Conservation (phyloP, 2,113 vertebrate species). For the Spea bombifrons region DNA sequence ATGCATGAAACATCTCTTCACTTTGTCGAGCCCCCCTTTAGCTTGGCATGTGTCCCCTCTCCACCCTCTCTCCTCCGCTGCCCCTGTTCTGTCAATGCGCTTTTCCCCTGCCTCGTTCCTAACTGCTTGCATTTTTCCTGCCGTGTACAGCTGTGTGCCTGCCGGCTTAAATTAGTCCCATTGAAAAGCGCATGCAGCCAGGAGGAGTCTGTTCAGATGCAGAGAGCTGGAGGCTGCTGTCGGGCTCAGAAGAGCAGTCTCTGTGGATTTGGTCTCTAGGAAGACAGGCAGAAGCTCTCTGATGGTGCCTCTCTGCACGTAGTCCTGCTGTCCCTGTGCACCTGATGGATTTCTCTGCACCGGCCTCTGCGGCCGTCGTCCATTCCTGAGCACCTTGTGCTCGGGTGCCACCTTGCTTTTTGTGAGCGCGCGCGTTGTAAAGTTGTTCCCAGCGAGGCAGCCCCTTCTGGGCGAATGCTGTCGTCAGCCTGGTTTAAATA, state of each 20-base stretch:
- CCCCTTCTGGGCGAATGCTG: too few relatives aligned
- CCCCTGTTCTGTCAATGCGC: constrained; percentile 14
- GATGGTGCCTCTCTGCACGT: not conserved
- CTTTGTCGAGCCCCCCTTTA: constrained; percentile 36
- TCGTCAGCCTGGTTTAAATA: not conserved
- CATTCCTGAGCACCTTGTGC: too few relatives aligned
- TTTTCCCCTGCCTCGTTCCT: not conserved
- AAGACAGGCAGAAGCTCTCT: constrained; percentile 18
- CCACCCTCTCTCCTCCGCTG: constrained; percentile 18
- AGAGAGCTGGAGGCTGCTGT: not conserved
- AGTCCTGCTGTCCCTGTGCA: not conserved
- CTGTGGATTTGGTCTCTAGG: constrained; percentile 42
- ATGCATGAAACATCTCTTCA: too few relatives aligned
- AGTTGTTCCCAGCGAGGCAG: too few relatives aligned
- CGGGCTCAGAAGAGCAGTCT: not conserved
- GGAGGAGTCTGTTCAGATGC: not conserved
- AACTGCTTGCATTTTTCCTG: not conserved
- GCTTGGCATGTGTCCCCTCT: constrained; percentile 4
- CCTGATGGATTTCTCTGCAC: too few relatives aligned
- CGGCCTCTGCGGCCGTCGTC: too few relatives aligned
- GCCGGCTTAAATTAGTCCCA: constrained; percentile 36
- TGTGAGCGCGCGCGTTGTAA: too few relatives aligned
- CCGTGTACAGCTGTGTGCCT: constrained; percentile 28
- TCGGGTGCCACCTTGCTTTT: too few relatives aligned
- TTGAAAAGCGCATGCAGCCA: not conserved